These are phyloP conservation scores for Rhodophaea formosa DNA, from an alignment of 2,888 invertebrate species.

Conservation along the genomic window DNA sequence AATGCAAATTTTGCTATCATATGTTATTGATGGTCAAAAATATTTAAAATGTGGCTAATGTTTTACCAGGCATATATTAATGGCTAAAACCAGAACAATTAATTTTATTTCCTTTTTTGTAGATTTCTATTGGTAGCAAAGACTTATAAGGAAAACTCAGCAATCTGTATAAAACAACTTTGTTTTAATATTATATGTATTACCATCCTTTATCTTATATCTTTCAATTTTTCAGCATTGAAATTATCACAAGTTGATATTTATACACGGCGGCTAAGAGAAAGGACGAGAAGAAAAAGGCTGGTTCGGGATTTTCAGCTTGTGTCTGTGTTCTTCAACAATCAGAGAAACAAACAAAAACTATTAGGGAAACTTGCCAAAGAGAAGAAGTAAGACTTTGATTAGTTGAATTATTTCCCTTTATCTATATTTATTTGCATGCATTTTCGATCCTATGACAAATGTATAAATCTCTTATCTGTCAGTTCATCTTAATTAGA, in stretches of 20 bases:
- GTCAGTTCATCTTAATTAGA: too few relatives aligned
- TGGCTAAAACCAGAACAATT: too few relatives aligned
- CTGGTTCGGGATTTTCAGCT: conserved; percentile 95
- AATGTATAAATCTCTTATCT: too few relatives aligned
- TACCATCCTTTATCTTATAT: not conserved
- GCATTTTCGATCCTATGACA: not conserved
- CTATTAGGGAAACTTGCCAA: conserved; percentile 85
- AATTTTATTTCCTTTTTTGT: too few relatives aligned
- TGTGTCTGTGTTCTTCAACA: conserved; percentile 91
- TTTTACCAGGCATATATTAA: too few relatives aligned
- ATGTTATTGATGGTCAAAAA: too few relatives aligned
- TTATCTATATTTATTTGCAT: not conserved
- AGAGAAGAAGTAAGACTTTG: conserved; percentile 86
- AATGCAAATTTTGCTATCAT: too few relatives aligned
- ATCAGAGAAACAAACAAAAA: conserved; percentile 81
- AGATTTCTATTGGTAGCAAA: too few relatives aligned
- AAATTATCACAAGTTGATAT: conserved; percentile 96
- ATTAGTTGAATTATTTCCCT: not conserved
- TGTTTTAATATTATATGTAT: not conserved
- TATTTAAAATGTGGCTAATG: too few relatives aligned
- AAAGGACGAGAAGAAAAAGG: conserved; percentile 93
- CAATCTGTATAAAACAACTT: not conserved
- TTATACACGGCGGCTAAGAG: conserved; percentile 90
- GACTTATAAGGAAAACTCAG: too few relatives aligned
- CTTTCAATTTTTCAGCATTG: conserved; percentile 79